Base-by-base conservation (phyloP, 1,140 invertebrate species). In the Sarcophaga bullata region DNA sequence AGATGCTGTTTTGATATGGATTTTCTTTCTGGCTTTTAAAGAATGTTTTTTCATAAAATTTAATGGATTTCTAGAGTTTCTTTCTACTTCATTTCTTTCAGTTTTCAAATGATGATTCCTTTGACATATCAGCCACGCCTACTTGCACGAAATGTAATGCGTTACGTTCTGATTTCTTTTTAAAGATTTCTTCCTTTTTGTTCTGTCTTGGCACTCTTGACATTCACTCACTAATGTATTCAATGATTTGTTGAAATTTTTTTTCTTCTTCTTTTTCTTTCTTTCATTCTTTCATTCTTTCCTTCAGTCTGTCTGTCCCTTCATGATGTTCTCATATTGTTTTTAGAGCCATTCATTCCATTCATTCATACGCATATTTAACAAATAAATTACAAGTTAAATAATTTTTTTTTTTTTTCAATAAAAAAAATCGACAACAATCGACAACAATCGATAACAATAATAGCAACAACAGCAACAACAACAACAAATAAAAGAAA, bases 171-270 rank as follows among this genome's bases (percentile, higher is more conserved):
- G 25, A 37, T 37, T 37, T 37, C 25, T 37, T 37, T 37, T 37
- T 37, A 37, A 37, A 37, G 25, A 37, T 37, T 37, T 37, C 1
- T 37, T 37, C 25, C 25, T 37, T 37, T 37, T 37, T 37, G 4
- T 37, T 10, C 52, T 54, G 52, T 11, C 58, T 68, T 68, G 58
- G 19, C 9, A n/a, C 19, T 15, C 15, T 68, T 68, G 58, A n/a
- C 19, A 15, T 68, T 17, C 7, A 15, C 58, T 37, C 73, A 78
- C 75, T 52, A 78, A 78, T 78, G 75, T 50, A 78, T 78, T 17
- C 48, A 50, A 52, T 78, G 75, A 78, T 78, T 52, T 78, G 75
- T 78, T 78, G 48, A 78, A 78, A 52, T 78, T 78, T 19, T 7
- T 52, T 73, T 75, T 75, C 11, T 75, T 13, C 54, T 15, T 62